Percentiles rank a stretch among this genome's conserved stretches.
Conservation (phyloP, 2,888 invertebrate genomes). For the Dicyrtoma fusca region DNA sequence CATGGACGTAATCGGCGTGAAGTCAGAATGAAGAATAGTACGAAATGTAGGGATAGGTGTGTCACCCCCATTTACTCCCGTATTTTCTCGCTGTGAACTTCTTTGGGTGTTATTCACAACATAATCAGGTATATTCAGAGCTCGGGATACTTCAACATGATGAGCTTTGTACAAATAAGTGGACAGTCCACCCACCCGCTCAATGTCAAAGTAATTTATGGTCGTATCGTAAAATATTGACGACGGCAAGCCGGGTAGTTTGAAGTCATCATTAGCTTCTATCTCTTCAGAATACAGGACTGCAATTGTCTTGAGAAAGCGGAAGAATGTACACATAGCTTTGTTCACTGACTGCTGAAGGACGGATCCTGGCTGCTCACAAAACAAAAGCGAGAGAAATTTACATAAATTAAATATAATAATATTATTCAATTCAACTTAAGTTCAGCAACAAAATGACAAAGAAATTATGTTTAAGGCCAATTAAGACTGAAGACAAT, state of each 20-base stretch:
- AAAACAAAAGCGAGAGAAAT: too few species aligned
- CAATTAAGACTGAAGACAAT: too few species aligned
- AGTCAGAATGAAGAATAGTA: slow-evolving; percentile 9
- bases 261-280: slow-evolving; percentile 31
- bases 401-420: too few species aligned
- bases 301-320: slow-evolving; percentile 45
- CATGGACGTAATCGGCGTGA: slow-evolving; percentile 10
- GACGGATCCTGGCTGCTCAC: slow-evolving; percentile 52
- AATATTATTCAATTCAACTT: too few species aligned
- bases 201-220: slow-evolving; percentile 70
- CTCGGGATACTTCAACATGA: slow-evolving; percentile 63
- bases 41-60: slow-evolving; percentile 23
- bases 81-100: neutral
- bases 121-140: slow-evolving; percentile 53
- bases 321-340: slow-evolving; percentile 54
- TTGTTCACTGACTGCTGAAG: slow-evolving; percentile 52
- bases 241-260: slow-evolving; percentile 59
- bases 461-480: too few species aligned
- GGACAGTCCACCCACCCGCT: slow-evolving; percentile 71
- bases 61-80: neutral
- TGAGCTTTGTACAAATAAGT: slow-evolving; percentile 70
- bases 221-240: slow-evolving; percentile 70
- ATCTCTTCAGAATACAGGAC: slow-evolving; percentile 49
- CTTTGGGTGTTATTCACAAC: slow-evolving; percentile 11
- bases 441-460: too few species aligned